Percentiles rank a stretch among this genome's conserved stretches.
Conservation (phyloP, 2,113 vertebrate genomes). For the Pyxicephalus adspersus region DNA sequence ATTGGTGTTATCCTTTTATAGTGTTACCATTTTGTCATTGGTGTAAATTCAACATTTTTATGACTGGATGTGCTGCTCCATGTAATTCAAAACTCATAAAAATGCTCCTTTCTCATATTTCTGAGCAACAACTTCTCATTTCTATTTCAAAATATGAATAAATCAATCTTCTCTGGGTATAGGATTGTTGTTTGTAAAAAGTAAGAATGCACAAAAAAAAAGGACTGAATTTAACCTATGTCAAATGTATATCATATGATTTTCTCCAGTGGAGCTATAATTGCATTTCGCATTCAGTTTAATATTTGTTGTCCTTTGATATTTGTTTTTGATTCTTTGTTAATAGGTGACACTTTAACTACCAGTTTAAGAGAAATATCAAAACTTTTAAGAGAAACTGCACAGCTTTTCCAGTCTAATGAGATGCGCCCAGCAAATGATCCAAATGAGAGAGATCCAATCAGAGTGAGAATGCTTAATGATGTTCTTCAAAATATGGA, state of each 20-base stretch:
- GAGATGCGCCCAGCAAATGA: slow-evolving; percentile 95
- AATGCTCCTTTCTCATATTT: slow-evolving; percentile 50
- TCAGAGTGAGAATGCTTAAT: slow-evolving; percentile 91
- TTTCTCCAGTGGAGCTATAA: neutral
- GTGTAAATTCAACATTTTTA: slow-evolving; percentile 55
- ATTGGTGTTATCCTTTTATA: slow-evolving; percentile 53
- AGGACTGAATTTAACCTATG: neutral
- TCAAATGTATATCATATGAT: neutral
- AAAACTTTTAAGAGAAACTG: slow-evolving; percentile 76
- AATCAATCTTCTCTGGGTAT: slow-evolving; percentile 24
- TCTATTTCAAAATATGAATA: slow-evolving; percentile 42
- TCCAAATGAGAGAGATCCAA: slow-evolving; percentile 81
- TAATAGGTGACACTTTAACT: slow-evolving; percentile 68
- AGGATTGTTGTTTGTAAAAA: neutral
- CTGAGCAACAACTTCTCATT: slow-evolving; percentile 25
- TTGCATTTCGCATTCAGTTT: neutral
- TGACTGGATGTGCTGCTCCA: slow-evolving; percentile 32
- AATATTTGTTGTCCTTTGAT: neutral
- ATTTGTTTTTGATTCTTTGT: slow-evolving; percentile 45
- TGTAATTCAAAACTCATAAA: slow-evolving; percentile 56
- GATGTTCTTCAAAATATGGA: slow-evolving; percentile 88
- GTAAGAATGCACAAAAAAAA: neutral
- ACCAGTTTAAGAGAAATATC: slow-evolving; percentile 72
- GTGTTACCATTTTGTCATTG: slow-evolving; percentile 54
- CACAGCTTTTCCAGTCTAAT: slow-evolving; percentile 88